Evolutionary conservation across 2,888 invertebrate species (phyloP), one percentile per base, ranked within the genome.

Genomic region (Acrobasis suavella): DNA sequence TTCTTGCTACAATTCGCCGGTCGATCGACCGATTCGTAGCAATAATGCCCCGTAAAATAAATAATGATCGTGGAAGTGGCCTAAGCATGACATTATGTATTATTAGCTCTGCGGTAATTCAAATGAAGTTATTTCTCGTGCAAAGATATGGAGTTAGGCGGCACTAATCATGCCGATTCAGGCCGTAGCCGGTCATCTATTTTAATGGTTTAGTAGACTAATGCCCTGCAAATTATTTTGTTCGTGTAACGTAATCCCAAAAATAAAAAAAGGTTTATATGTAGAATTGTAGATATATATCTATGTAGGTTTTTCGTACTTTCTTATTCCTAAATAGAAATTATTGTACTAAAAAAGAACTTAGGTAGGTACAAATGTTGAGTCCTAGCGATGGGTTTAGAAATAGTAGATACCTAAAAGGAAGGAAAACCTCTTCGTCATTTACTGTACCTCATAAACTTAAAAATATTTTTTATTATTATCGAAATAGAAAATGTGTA

Each of bases 1-100:
- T 80, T 84, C 78, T 83, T 82, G 78, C 76, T 71, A 69, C 75
- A 72, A 70, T 78, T 76, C 73, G 76, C 73, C 75, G 72, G 71
- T 69, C 71, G 69, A 74, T 83, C 73, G 77, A 76, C 72, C 74
- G 72, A 75, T 80, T 76, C 69, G 74, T 68, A 59, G 70, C 68
- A 70, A 67, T 72, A 73, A 70, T 69, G 55, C 62, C 62, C 68
- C 46, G 61, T 66, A 69, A 73, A 76, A 70, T 64, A 75, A 74
- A 75, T 74, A 72, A 69, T 67, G 67, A 66, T 62, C 64, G 60
- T 64, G 64, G 64, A 64, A 66, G 65, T 64, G 60, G 58, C 42
- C 50, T 60, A 60, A 62, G 62, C 55, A 49, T 55, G 58, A 64
- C 49, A 60, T 49, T 62, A 64, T 52, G 52, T 61, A 61, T 61